Evolutionary conservation across 2,797 vertebrate genomes (phyloP).

Genomic region (Chelidonichthys spinosus): DNA sequence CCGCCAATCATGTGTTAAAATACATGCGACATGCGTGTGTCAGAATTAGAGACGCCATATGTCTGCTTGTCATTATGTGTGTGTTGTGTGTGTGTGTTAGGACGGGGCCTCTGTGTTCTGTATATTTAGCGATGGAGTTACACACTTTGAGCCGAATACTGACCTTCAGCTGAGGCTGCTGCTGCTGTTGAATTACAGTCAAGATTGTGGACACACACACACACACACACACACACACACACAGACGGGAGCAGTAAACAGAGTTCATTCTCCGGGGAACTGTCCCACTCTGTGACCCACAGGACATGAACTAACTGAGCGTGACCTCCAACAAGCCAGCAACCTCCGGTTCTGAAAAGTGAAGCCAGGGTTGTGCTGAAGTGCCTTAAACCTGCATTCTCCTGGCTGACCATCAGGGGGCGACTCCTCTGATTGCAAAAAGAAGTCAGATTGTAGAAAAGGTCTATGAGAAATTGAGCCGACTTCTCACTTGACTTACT

Average conservation of each 20-base stretch:
- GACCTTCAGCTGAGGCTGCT: slow-evolving; percentile 50
- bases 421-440: too few species aligned
- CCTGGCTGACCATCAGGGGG: too few species aligned
- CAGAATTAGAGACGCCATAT: slow-evolving; percentile 43
- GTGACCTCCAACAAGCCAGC: slow-evolving; percentile 17
- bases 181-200: slow-evolving; percentile 29
- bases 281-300: slow-evolving; percentile 30
- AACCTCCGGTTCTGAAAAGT: too few species aligned
- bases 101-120: slow-evolving; percentile 23
- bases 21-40: slow-evolving; percentile 35
- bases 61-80: slow-evolving; percentile 29
- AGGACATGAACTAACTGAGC: slow-evolving; percentile 51
- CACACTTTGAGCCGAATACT: slow-evolving; percentile 49
- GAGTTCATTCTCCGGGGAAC: slow-evolving; percentile 27
- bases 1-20: slow-evolving; percentile 44
- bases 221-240: slow-evolving; percentile 7
- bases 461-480: too few species aligned
- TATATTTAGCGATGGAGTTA: slow-evolving; percentile 56
- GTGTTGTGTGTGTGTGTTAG: background rate
- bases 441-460: too few species aligned
- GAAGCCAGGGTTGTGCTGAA: too few species aligned
- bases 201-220: slow-evolving; percentile 1
- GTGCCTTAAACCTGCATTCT: too few species aligned
- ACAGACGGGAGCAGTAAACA: slow-evolving; percentile 29
- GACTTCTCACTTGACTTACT: too few species aligned